Evolutionary conservation across 1,140 invertebrate species (phyloP), one percentile per base, ranked within the genome.

Genomic region (Phymorhynchus buccinoides): DNA sequence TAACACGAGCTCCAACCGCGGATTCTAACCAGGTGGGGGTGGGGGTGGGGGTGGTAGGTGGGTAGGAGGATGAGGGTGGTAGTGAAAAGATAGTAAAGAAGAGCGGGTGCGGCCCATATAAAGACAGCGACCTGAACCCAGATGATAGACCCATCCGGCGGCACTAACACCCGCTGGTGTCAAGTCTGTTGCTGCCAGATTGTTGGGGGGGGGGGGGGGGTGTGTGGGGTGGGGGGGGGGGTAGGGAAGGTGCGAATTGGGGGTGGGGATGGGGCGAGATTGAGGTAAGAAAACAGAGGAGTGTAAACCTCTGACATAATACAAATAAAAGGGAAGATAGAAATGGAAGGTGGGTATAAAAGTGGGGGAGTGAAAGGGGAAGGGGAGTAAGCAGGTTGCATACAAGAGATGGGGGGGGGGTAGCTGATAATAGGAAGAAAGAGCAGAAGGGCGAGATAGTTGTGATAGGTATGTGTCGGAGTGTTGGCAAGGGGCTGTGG

Each of bases 31-130:
- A 71, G 68, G 68, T n/a, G 35, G 35, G 68, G 68, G 18, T 35
- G 18, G 68, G 30, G 30, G 35, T 35, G 30, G 30, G 35, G 9
- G n/a, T 22, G n/a, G 62, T 7, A 66, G n/a, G 37, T n/a, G 77
- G 77, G 41, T 2, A 35, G 35, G 41, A 27, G 42, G 79, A 30
- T 37, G 79, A 35, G 35, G 41, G 41, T 27, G 79, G 30, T 37
- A 48, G 35, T 37, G 39, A 18, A 73, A 35, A 42, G 77, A 44
- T 78, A 44, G 77, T 30, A 12, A 27, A 4, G 27, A 27, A 4
- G 41, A 37, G 79, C 42, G 42, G 79, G 42, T 80, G 42, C 79
- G 44, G 79, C 44, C 79, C 79, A 80, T 52, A 80, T 80, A 80
- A 80, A 80, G 78, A 80, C 78, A 80, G 42, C 78, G 56, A 62